Evolutionary conservation across 1,140 invertebrate species (phyloP).

Genomic region (Drosophila cardini): DNA sequence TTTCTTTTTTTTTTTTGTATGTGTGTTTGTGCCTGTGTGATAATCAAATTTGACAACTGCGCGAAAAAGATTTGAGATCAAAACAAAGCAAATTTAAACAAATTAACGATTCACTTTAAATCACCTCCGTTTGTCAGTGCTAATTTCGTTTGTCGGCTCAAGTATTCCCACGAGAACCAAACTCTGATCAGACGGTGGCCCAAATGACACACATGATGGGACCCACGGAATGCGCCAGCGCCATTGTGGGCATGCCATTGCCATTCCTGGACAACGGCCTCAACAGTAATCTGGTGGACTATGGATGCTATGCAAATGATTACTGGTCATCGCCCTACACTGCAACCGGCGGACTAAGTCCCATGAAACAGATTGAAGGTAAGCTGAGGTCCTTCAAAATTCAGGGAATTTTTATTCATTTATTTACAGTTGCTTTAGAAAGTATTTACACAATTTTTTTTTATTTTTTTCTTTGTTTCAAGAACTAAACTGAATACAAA

Average conservation of each 20-base stretch:
- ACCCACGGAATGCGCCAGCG: conserved; percentile 76
- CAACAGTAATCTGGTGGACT: conserved; percentile 68
- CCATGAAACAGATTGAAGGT: conserved; percentile 85
- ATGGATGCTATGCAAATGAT: conserved; percentile 77
- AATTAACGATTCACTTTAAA: conserved; percentile 55
- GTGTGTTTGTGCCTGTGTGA: conserved; percentile 40
- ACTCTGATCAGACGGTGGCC: neutral
- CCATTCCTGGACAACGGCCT: conserved; percentile 78
- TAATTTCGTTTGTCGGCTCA: conserved; percentile 7
- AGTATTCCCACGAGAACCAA: neutral
- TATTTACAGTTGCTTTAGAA: too few species aligned
- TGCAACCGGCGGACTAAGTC: conserved; percentile 67
- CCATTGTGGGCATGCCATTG: conserved; percentile 73
- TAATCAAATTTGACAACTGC: conserved; percentile 80
- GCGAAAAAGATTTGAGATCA: conserved; percentile 74
- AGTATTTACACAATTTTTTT: too few species aligned
- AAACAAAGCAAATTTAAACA: conserved; percentile 57
- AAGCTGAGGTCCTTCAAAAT: conserved; percentile 1
- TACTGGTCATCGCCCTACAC: conserved; percentile 74
- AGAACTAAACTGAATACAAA: too few species aligned
- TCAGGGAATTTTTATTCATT: too few species aligned
- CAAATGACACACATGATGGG: conserved; percentile 79
- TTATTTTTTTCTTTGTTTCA: too few species aligned
- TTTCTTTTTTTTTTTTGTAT: conserved; percentile 37
- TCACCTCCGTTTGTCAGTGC: conserved; percentile 19